Conservation (phyloP, 1,140 invertebrate species). For the Leptestheria dahalacensis region DNA sequence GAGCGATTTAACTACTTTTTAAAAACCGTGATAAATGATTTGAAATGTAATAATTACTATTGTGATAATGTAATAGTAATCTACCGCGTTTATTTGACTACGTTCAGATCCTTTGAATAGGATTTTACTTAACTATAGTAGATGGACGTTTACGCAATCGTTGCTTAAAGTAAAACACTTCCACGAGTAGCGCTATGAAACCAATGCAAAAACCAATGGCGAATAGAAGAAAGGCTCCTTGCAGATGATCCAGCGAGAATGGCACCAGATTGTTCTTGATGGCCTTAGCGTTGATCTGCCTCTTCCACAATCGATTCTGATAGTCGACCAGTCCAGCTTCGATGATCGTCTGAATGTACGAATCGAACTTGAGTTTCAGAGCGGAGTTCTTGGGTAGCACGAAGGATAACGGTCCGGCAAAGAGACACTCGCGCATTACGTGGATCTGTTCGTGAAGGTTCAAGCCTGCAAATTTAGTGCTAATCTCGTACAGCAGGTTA, state of each 20-base stretch:
- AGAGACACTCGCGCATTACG: not conserved
- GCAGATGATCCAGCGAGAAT: not conserved
- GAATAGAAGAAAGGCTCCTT: not conserved
- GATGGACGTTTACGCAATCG: too few relatives aligned
- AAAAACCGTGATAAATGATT: too few relatives aligned
- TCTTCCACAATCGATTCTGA: not conserved
- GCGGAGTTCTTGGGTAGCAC: not conserved
- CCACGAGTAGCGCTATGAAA: too few relatives aligned
- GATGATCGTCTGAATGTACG: not conserved
- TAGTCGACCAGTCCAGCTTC: not conserved
- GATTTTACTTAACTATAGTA: too few relatives aligned
- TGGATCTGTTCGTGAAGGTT: not conserved
- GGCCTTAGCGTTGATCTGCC: not conserved
- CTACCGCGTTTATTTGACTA: too few relatives aligned
- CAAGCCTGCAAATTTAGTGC: not conserved
- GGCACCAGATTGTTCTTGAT: not conserved
- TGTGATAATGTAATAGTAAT: too few relatives aligned
- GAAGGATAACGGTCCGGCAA: not conserved
- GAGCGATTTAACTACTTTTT: too few relatives aligned
- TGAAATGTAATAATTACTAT: too few relatives aligned
- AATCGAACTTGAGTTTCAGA: not conserved
- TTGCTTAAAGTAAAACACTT: too few relatives aligned
- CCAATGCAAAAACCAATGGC: not conserved
- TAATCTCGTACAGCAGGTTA: not conserved
- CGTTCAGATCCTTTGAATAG: too few relatives aligned